Conservation (phyloP, 2,888 invertebrate species). For the Invenusta paracnida region DNA sequence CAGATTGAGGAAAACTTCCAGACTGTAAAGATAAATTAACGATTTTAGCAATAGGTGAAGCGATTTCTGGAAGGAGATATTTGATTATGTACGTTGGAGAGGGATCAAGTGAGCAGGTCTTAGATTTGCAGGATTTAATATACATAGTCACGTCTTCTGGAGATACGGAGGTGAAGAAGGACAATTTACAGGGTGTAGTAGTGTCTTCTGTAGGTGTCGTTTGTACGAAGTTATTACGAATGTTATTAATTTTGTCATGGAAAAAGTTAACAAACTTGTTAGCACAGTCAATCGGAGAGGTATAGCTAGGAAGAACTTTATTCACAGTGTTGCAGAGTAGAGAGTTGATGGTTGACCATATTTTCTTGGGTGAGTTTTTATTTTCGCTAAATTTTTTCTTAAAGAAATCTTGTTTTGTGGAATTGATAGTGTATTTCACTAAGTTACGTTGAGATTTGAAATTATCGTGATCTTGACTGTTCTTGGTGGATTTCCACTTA, state of each 20-base stretch:
- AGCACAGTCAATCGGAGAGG: slow-evolving; percentile 29
- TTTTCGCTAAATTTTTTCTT: slow-evolving; percentile 27
- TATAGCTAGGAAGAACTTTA: slow-evolving; percentile 29
- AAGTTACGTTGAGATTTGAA: slow-evolving; percentile 27
- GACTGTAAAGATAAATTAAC: slow-evolving; percentile 26
- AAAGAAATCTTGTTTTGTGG: slow-evolving; percentile 29
- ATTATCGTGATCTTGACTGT: slow-evolving; percentile 26
- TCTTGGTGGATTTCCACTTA: slow-evolving; percentile 8
- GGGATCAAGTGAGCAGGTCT: slow-evolving; percentile 25
- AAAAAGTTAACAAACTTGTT: slow-evolving; percentile 24
- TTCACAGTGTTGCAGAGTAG: slow-evolving; percentile 29
- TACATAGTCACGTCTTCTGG: slow-evolving; percentile 29
- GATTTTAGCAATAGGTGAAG: slow-evolving; percentile 26
- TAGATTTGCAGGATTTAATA: slow-evolving; percentile 29
- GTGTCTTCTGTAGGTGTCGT: slow-evolving; percentile 29
- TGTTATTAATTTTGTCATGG: slow-evolving; percentile 29
- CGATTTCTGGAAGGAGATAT: slow-evolving; percentile 23
- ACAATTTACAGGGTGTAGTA: slow-evolving; percentile 26
- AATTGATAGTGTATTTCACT: slow-evolving; percentile 26
- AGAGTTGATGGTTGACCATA: slow-evolving; percentile 29
- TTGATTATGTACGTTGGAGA: slow-evolving; percentile 29
- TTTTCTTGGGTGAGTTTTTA: slow-evolving; percentile 29
- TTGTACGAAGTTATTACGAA: slow-evolving; percentile 26
- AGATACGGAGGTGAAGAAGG: slow-evolving; percentile 26
- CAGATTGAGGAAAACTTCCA: slow-evolving; percentile 26